Evolutionary conservation across 2,113 vertebrate genomes (phyloP).

Genomic region (Saguinus imperator): DNA sequence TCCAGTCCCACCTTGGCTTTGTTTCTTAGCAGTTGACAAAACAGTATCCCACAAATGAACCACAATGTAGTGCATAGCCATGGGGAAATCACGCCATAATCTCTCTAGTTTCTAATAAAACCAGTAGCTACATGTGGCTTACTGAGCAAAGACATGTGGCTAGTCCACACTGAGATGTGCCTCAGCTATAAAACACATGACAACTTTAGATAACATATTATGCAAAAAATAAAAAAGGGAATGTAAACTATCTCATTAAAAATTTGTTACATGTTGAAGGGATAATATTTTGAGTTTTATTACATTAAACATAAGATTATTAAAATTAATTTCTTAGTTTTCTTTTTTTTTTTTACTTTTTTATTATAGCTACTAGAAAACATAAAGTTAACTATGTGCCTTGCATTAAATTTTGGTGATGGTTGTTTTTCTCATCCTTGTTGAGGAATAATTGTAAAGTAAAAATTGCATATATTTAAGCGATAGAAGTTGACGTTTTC

Average conservation of each 20-base stretch:
- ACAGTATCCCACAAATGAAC: not conserved
- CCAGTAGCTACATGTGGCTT: not conserved
- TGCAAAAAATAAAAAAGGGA: not conserved
- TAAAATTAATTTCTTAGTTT: not conserved
- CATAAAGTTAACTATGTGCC: not conserved
- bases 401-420: not conserved
- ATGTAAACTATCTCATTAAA: not conserved
- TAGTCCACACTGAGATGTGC: not conserved
- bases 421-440: not conserved
- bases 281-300: not conserved
- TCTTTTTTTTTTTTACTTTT: slow-evolving; percentile 18
- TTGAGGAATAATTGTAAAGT: not conserved
- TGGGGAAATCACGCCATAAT: not conserved
- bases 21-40: not conserved
- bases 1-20: not conserved
- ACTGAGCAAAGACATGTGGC: not conserved
- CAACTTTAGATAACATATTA: not conserved
- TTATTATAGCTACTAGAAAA: not conserved
- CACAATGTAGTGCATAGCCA: not conserved
- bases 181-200: not conserved
- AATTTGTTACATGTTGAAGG: not conserved
- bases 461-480: not conserved
- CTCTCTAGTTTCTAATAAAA: not conserved
- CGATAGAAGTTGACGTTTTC: not conserved
- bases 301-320: not conserved